Conservation (phyloP, 2,113 vertebrate genomes). For the Plecotus auritus region DNA sequence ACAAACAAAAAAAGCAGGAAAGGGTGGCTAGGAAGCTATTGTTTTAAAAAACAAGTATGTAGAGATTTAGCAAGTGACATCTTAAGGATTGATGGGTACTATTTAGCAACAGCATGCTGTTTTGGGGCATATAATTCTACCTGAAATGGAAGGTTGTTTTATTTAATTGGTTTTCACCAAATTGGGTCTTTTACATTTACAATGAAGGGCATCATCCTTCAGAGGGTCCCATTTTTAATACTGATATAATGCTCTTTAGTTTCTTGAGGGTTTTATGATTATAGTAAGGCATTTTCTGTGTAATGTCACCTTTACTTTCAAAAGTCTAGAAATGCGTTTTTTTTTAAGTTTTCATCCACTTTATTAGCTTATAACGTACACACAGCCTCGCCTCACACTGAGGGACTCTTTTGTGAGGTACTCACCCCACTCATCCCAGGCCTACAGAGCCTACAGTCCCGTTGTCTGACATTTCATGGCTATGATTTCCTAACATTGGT, state of each 20-base stretch:
- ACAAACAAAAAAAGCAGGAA: background rate
- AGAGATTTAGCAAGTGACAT: background rate
- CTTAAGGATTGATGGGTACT: background rate
- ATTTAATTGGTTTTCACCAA: background rate
- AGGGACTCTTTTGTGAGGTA: background rate
- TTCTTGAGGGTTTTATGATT: background rate
- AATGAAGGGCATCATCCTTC: background rate
- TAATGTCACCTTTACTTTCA: background rate
- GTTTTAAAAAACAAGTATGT: background rate
- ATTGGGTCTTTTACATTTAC: background rate
- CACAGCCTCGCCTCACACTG: background rate
- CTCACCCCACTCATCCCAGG: background rate
- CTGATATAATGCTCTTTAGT: background rate
- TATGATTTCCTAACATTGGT: background rate
- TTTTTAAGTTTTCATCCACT: background rate
- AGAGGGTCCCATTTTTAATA: background rate
- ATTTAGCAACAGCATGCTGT: background rate
- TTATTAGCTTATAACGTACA: background rate
- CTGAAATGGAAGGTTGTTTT: background rate
- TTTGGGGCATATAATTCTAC: background rate
- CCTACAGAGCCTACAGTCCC: background rate
- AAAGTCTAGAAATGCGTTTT: background rate
- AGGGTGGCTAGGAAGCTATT: background rate
- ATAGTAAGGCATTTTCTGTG: background rate
- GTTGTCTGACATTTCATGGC: background rate